Evolutionary conservation across 1,140 invertebrate genomes (phyloP).

Genomic region (Meloidogyne exigua): DNA sequence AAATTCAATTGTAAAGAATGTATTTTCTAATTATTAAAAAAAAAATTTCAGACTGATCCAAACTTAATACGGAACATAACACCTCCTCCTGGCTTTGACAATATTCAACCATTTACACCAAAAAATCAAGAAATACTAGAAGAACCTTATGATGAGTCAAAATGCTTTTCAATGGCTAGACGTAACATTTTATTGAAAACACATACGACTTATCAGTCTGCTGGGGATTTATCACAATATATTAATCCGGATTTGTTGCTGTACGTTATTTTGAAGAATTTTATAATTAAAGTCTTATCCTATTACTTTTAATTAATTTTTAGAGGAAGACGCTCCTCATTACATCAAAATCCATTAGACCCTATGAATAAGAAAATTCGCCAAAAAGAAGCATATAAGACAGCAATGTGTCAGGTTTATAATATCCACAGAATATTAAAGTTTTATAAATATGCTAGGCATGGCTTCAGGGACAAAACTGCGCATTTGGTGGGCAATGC

Average conservation of each 20-base stretch:
- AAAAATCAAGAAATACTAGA: background rate
- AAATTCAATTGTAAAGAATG: too few relatives aligned
- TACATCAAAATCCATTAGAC: background rate
- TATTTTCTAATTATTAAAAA: too few relatives aligned
- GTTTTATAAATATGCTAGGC: background rate
- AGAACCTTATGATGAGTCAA: background rate
- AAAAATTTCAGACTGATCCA: too few relatives aligned
- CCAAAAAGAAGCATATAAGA: background rate
- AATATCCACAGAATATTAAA: background rate
- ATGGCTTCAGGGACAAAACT: background rate
- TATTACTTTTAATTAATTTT: background rate
- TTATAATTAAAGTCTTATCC: background rate
- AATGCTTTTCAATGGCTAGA: background rate
- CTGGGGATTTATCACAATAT: background rate
- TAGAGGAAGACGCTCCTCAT: background rate
- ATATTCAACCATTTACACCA: background rate
- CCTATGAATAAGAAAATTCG: conserved; percentile 11
- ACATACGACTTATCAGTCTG: background rate
- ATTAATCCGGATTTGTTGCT: background rate
- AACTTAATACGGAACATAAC: background rate
- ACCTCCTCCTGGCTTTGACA: background rate
- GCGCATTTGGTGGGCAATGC: background rate
- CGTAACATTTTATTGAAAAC: background rate
- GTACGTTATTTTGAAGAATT: background rate
- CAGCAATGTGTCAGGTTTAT: background rate